Conservation (phyloP, 2,797 vertebrate species). For the Clarias platycephalus region DNA sequence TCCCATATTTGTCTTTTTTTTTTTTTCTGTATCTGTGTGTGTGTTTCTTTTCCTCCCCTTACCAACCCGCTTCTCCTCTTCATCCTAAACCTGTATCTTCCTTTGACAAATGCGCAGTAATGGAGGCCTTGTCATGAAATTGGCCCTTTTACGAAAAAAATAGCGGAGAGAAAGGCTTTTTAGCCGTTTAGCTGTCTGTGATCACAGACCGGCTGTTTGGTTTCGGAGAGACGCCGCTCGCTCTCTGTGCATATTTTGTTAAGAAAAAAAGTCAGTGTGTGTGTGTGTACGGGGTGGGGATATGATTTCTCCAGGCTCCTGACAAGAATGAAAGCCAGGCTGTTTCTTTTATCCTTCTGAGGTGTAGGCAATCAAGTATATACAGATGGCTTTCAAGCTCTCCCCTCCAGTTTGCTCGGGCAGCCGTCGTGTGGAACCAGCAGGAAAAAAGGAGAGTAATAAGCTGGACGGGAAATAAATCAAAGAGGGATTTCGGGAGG, state of each 20-base stretch:
- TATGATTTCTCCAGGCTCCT: constrained; percentile 61
- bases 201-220: constrained; percentile 64
- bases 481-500: constrained; percentile 34
- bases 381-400: constrained; percentile 66
- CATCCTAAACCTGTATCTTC: constrained; percentile 54
- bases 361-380: constrained; percentile 69
- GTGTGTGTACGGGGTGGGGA: constrained; percentile 32
- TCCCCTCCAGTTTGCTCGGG: constrained; percentile 62
- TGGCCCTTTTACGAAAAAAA: constrained; percentile 71
- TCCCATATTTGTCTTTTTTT: constrained; percentile 55
- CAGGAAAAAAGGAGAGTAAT: constrained; percentile 68
- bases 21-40: not conserved
- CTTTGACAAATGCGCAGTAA: constrained; percentile 69
- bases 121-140: constrained; percentile 71
- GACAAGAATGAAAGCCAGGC: constrained; percentile 66
- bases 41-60: not conserved
- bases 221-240: constrained; percentile 64
- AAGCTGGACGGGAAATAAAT: constrained; percentile 59
- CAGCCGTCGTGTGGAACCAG: constrained; percentile 61
- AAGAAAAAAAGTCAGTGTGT: not conserved
- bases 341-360: constrained; percentile 61
- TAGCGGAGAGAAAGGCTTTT: constrained; percentile 68
- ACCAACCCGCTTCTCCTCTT: not conserved
- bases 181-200: constrained; percentile 66
- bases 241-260: constrained; percentile 59